Conservation (phyloP, 2,888 invertebrate species). For the Patella ulyssiponensis region DNA sequence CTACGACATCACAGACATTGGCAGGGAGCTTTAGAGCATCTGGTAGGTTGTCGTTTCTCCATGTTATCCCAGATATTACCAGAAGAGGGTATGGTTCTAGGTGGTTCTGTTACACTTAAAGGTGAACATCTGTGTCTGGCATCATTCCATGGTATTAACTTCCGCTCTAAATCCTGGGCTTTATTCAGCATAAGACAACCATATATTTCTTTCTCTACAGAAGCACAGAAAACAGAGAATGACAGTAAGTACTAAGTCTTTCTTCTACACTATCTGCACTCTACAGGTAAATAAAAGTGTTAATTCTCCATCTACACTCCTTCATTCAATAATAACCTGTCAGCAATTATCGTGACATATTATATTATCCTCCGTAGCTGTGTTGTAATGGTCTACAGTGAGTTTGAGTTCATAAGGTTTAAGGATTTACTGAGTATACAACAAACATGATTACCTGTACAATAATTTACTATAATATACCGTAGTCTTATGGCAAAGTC, state of each 20-base stretch:
- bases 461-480: too few relatives aligned
- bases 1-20: constrained; percentile 89
- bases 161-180: constrained; percentile 96
- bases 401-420: too few relatives aligned
- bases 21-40: constrained; percentile 88
- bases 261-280: background rate
- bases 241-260: constrained; percentile 53
- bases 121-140: constrained; percentile 91
- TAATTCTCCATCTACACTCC: background rate
- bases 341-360: too few relatives aligned
- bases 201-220: constrained; percentile 69
- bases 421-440: too few relatives aligned
- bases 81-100: constrained; percentile 82
- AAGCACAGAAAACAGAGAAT: constrained; percentile 81
- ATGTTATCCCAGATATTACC: constrained; percentile 73
- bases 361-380: too few relatives aligned
- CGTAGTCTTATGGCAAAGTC: too few relatives aligned
- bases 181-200: constrained; percentile 94
- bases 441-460: too few relatives aligned
- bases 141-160: constrained; percentile 97
- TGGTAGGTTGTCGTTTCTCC: constrained; percentile 85
- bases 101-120: constrained; percentile 81
- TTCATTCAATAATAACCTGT: background rate
- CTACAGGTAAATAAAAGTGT: background rate
- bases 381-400: too few relatives aligned